Percentiles rank a stretch among this genome's conserved stretches.
These are phyloP conservation scores for Lepidonotus clava DNA, from an alignment of 2,888 invertebrate genomes.

Conservation along the genomic window DNA sequence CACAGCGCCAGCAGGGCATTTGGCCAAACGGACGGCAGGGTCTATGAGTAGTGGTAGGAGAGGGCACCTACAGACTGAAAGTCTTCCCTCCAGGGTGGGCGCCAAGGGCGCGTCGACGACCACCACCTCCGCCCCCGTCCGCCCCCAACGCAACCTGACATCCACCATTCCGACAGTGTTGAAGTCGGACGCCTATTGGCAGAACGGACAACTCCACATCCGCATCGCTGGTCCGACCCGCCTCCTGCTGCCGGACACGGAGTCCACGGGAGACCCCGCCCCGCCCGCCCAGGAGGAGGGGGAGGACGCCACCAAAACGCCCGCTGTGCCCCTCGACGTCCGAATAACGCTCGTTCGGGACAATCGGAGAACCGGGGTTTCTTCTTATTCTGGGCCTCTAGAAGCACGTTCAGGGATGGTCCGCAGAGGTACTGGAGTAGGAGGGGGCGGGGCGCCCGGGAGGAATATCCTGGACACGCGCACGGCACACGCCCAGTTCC, in stretches of 20 bases:
- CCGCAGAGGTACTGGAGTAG: not conserved
- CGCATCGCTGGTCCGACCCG: not conserved
- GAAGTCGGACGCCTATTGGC: conserved; percentile 30
- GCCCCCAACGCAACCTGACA: not conserved
- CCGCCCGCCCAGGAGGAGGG: not conserved
- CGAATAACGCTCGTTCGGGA: conserved; percentile 10
- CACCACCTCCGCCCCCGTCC: not conserved
- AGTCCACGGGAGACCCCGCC: not conserved
- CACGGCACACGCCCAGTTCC: conserved; percentile 15
- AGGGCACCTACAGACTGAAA: too few relatives aligned
- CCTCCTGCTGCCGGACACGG: not conserved
- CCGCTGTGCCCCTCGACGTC: conserved; percentile 24
- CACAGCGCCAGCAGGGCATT: too few relatives aligned
- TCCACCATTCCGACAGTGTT: not conserved
- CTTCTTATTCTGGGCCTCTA: too few relatives aligned
- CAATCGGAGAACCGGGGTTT: not conserved
- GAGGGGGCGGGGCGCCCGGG: not conserved
- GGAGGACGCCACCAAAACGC: not conserved
- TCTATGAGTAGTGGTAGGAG: too few relatives aligned
- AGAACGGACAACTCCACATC: conserved; percentile 39
- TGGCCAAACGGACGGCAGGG: too few relatives aligned
- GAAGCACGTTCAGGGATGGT: not conserved
- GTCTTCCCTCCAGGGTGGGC: too few relatives aligned
- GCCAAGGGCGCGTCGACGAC: not conserved
- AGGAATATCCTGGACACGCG: not conserved